Evolutionary conservation across 2,797 vertebrate genomes (phyloP).

Genomic region (Emydoidea blandingii): DNA sequence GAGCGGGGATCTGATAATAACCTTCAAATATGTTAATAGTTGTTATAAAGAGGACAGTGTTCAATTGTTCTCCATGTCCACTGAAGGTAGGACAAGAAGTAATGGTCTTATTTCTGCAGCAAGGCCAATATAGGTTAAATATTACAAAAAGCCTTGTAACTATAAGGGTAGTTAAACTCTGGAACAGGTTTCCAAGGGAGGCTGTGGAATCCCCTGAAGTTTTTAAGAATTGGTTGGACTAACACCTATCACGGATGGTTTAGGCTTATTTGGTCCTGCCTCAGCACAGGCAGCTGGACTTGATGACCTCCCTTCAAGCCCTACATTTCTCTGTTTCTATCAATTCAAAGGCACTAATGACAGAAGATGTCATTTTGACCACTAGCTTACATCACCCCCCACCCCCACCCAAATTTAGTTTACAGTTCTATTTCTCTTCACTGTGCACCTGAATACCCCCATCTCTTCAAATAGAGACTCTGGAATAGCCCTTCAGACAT

Average conservation of each 20-base stretch:
- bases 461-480: neutral
- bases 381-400: neutral
- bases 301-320: neutral
- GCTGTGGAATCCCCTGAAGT: neutral
- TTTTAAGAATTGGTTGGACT: neutral
- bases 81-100: neutral
- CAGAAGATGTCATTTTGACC: neutral
- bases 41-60: neutral
- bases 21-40: neutral
- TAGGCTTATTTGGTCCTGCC: neutral
- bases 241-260: neutral
- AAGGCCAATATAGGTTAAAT: neutral
- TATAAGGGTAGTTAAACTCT: neutral
- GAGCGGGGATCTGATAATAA: neutral
- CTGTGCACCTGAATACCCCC: neutral
- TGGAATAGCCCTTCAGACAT: neutral
- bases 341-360: neutral
- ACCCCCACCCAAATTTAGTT: neutral
- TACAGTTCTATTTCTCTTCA: neutral
- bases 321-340: neutral
- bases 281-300: neutral
- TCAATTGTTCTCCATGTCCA: neutral
- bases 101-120: neutral
- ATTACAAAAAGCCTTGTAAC: neutral
- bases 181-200: neutral